phyloP scores from a whole-genome alignment of 1,140 invertebrate genomes.

The Ectropis grisescens region DNA sequence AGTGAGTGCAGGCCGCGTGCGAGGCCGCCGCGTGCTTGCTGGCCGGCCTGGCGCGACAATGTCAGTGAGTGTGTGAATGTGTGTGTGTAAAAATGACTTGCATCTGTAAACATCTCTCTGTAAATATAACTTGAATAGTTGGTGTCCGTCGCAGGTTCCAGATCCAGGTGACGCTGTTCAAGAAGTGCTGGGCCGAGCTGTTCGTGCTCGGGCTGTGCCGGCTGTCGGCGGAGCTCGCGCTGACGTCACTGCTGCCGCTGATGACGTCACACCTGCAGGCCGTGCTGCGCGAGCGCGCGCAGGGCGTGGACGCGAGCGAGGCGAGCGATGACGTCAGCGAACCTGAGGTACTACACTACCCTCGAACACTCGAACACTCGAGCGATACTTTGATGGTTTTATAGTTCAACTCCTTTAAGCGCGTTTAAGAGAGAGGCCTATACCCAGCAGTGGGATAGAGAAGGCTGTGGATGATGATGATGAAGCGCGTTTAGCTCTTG shows the following conservation, averaged over 20 bases:
- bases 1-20: slow-evolving; percentile 34
- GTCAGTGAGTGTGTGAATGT: no score
- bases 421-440: no score
- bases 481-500: no score
- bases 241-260: slow-evolving; percentile 40
- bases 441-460: no score
- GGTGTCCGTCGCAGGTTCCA: slow-evolving; percentile 81
- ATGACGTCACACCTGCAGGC: slow-evolving; percentile 40
- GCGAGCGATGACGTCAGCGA: neutral
- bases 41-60: slow-evolving; percentile 33
- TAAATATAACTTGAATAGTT: no score
- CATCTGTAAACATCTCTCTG: no score
- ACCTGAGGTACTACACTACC: slow-evolving; percentile 14
- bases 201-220: slow-evolving; percentile 94
- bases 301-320: neutral
- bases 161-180: slow-evolving; percentile 85
- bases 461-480: no score
- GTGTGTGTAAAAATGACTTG: no score
- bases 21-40: slow-evolving; percentile 49
- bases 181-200: slow-evolving; percentile 92
- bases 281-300: slow-evolving; percentile 26
- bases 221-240: slow-evolving; percentile 73
- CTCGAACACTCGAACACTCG: no score
- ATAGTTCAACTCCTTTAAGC: no score
- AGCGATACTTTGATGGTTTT: no score